These are phyloP conservation scores for Trogon melanurus DNA, from an alignment of 2,113 vertebrate genomes.

Conservation along the genomic window DNA sequence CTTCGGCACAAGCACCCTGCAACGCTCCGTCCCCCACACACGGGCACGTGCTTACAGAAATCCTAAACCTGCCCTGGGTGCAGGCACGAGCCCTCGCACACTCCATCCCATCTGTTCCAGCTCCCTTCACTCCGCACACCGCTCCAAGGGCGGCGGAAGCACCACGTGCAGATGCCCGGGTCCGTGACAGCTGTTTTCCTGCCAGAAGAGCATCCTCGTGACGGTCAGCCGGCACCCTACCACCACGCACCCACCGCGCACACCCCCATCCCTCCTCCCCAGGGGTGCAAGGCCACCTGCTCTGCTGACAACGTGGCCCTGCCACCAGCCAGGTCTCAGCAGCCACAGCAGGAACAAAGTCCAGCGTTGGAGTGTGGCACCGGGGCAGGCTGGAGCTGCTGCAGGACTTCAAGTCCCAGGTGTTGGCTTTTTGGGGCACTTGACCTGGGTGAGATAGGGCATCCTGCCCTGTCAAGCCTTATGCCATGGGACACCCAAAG, in stretches of 20 bases:
- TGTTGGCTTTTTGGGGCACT: neutral
- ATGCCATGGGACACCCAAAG: neutral
- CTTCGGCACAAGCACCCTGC: accelerated
- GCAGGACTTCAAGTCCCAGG: neutral
- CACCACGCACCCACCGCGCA: accelerated
- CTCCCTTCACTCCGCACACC: neutral
- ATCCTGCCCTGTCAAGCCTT: neutral
- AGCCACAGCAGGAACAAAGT: accelerated
- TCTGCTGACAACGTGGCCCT: neutral
- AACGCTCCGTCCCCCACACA: accelerated
- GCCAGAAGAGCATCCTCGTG: neutral
- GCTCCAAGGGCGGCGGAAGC: accelerated
- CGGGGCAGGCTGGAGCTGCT: neutral
- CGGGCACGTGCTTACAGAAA: neutral
- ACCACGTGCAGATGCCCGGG: neutral
- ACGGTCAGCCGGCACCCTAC: neutral
- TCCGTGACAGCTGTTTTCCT: neutral
- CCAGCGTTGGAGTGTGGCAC: neutral
- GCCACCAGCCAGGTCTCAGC: neutral
- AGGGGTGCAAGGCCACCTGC: neutral
- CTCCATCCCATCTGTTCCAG: accelerated
- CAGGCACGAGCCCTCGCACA: accelerated
- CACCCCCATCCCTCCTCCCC: neutral
- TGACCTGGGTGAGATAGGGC: neutral
- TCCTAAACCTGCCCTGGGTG: neutral